Conservation (phyloP, 2,797 vertebrate genomes). For the Botia almorhae region DNA sequence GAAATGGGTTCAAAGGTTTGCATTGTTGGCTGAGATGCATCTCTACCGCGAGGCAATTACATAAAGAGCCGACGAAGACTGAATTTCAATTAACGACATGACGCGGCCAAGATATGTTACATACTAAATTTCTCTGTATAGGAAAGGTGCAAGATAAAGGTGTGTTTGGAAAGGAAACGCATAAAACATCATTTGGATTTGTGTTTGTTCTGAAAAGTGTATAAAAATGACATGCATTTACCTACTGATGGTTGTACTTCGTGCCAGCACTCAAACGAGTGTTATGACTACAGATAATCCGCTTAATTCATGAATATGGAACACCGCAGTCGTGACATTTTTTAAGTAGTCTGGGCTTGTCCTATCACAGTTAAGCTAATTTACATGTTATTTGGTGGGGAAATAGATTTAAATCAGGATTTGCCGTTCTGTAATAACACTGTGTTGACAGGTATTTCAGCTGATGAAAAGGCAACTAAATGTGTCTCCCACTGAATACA, state of each 20-base stretch:
- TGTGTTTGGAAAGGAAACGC: conserved; percentile 21
- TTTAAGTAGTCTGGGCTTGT: conserved; percentile 62
- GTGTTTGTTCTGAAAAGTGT: conserved; percentile 24
- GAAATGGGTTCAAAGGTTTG: conserved; percentile 68
- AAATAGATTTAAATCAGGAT: conserved; percentile 63
- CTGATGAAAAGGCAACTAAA: conserved; percentile 53
- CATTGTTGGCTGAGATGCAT: conserved; percentile 58
- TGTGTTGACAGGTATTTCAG: conserved; percentile 53
- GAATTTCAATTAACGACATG: conserved; percentile 62
- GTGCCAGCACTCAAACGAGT: conserved; percentile 44
- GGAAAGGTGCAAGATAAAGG: conserved; percentile 55
- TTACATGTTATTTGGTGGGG: conserved; percentile 53
- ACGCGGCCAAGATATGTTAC: conserved; percentile 59
- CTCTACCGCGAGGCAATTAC: conserved; percentile 60
- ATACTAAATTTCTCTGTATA: conserved; percentile 56
- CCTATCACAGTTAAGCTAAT: conserved; percentile 54
- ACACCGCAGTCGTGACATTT: conserved; percentile 62
- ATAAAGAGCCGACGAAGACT: conserved; percentile 47
- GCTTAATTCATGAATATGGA: conserved; percentile 74
- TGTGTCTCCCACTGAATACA: conserved; percentile 13
- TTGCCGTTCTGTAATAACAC: conserved; percentile 51
- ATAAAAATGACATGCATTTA: conserved; percentile 25
- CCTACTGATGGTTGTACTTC: conserved; percentile 61
- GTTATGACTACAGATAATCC: conserved; percentile 67
- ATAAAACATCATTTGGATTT: conserved; percentile 52